These are phyloP conservation scores for Peromyscus melanophrys DNA, from an alignment of 2,797 vertebrate genomes.

Conservation along the genomic window DNA sequence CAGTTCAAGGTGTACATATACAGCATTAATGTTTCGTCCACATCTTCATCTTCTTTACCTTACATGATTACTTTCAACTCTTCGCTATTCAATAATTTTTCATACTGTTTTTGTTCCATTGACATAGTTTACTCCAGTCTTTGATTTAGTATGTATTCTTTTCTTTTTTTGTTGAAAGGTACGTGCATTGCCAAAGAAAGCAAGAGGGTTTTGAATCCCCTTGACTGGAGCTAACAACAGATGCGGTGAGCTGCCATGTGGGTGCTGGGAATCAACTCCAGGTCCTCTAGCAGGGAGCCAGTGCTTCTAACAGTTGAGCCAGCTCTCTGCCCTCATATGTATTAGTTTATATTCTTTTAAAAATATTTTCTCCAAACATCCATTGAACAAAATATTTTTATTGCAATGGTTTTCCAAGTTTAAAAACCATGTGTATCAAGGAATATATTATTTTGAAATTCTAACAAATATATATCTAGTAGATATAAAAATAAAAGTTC, in stretches of 20 bases:
- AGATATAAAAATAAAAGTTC: slow-evolving; percentile 33
- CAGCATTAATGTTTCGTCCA: slow-evolving; percentile 44
- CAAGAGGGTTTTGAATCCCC: not conserved
- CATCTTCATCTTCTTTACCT: not conserved
- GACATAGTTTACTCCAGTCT: not conserved
- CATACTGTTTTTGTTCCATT: not conserved
- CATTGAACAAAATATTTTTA: slow-evolving; percentile 55
- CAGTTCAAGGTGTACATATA: not conserved
- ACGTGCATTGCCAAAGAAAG: not conserved
- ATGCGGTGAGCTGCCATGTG: no score
- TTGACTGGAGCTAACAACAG: not conserved
- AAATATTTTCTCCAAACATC: slow-evolving; percentile 46
- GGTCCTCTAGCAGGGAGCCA: not conserved
- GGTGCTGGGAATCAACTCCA: not conserved
- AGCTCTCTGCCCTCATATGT: not conserved
- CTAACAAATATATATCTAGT: not conserved
- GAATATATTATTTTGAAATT: slow-evolving; percentile 42
- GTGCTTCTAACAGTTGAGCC: not conserved
- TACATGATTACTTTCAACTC: slow-evolving; percentile 8
- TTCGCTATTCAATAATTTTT: slow-evolving; percentile 22
- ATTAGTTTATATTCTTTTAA: not conserved
- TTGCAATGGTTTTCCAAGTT: slow-evolving; percentile 42
- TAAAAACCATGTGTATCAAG: slow-evolving; percentile 40
- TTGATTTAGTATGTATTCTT: slow-evolving; percentile 44
- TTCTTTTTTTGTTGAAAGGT: not conserved